Percentiles rank a stretch among this genome's conserved stretches.
Evolutionary conservation across 1,140 invertebrate genomes (phyloP).

Genomic region (Arctopsyche grandis): DNA sequence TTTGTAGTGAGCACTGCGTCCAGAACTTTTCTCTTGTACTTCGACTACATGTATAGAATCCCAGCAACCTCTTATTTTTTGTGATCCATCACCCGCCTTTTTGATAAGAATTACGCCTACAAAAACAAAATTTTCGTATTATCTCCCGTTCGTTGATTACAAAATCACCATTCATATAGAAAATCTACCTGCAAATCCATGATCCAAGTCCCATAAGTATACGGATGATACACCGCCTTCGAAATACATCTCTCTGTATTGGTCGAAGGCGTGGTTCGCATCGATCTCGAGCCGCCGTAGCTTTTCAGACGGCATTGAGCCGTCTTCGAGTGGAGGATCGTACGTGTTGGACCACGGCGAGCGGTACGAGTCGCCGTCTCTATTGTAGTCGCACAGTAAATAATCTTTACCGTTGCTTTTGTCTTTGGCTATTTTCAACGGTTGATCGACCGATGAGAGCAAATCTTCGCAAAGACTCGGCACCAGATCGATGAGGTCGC

Average conservation of each 20-base stretch:
- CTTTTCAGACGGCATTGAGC: constrained; percentile 96
- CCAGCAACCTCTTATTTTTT: constrained; percentile 99
- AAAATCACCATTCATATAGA: not conserved
- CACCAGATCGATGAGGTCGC: constrained; percentile 96
- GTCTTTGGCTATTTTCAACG: constrained; percentile 96
- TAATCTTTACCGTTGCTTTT: constrained; percentile 96
- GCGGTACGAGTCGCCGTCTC: constrained; percentile 98
- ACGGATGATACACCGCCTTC: constrained; percentile 99
- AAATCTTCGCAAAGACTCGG: constrained; percentile 96
- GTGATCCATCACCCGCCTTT: constrained; percentile 95
- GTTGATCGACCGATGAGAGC: constrained; percentile 97
- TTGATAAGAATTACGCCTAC: constrained; percentile 97
- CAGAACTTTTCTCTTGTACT: constrained; percentile 95
- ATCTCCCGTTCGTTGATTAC: not conserved
- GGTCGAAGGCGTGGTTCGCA: constrained; percentile 98
- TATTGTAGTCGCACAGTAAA: constrained; percentile 98
- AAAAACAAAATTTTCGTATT: constrained; percentile 42
- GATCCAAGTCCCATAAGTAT: constrained; percentile 99
- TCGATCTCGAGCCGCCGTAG: constrained; percentile 96
- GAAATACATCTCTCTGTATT: constrained; percentile 99
- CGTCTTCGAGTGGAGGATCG: constrained; percentile 97
- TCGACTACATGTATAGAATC: constrained; percentile 99
- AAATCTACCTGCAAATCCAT: constrained; percentile 89
- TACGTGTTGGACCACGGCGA: constrained; percentile 99
- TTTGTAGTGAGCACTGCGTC: constrained; percentile 97